Evolutionary conservation across 2,888 invertebrate genomes (phyloP).

Genomic region (Orthonevra nobilis): DNA sequence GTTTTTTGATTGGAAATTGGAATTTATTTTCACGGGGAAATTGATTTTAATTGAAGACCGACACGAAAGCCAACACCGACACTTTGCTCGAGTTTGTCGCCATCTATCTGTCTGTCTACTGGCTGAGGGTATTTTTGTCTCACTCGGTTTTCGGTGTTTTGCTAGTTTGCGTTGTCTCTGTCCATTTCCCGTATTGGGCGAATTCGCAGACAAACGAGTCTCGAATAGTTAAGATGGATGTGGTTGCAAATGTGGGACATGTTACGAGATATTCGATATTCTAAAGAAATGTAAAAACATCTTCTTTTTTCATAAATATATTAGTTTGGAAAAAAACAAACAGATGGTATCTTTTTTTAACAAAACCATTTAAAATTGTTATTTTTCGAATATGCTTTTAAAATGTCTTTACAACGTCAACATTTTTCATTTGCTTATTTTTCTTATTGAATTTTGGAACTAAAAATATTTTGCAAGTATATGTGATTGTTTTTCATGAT

Average conservation of each 20-base stretch:
- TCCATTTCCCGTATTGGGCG: conserved; percentile 27
- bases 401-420: too few relatives aligned
- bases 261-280: too few relatives aligned
- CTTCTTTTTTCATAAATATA: too few relatives aligned
- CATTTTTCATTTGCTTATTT: too few relatives aligned
- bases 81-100: conserved; percentile 62
- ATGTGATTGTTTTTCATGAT: too few relatives aligned
- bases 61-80: conserved; percentile 69
- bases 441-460: too few relatives aligned
- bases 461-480: too few relatives aligned
- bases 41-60: conserved; percentile 62
- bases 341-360: too few relatives aligned
- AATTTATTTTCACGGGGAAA: conserved; percentile 55
- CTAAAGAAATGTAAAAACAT: too few relatives aligned
- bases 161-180: conserved; percentile 21
- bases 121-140: conserved; percentile 53
- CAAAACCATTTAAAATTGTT: too few relatives aligned
- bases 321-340: too few relatives aligned
- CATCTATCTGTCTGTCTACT: conserved; percentile 47
- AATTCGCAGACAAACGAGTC: conserved; percentile 45
- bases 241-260: conserved; percentile 2
- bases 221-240: conserved; percentile 37
- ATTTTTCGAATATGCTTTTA: too few relatives aligned
- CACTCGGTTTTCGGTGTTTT: conserved; percentile 46
- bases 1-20: conserved; percentile 25